Conservation (phyloP, 2,113 vertebrate species). For the Oncorhynchus kisutch region DNA sequence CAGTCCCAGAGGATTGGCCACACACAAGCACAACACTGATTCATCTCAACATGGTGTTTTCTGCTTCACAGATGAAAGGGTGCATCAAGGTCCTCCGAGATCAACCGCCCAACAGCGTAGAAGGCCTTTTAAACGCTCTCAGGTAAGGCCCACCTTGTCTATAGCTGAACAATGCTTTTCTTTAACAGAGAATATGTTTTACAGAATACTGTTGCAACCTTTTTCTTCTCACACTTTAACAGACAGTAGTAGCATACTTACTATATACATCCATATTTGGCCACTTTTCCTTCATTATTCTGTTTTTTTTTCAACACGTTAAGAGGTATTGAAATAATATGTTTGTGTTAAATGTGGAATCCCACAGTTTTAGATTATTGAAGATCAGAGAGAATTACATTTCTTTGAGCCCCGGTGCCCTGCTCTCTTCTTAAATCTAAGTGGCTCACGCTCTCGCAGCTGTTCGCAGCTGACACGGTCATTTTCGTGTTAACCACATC, state of each 20-base stretch:
- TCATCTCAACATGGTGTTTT: neutral
- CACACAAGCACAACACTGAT: neutral
- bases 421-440: slow-evolving; percentile 5
- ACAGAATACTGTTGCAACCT: neutral
- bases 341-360: slow-evolving; percentile 22
- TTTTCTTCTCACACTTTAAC: neutral
- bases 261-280: no score
- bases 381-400: slow-evolving; percentile 35
- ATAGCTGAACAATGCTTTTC: neutral
- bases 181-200: neutral
- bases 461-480: slow-evolving; percentile 22
- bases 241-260: neutral
- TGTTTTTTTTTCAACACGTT: no score
- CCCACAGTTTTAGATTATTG: neutral
- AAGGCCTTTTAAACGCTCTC: slow-evolving; percentile 92
- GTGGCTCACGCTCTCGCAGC: slow-evolving; percentile 13
- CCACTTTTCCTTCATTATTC: no score
- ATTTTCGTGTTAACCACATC: slow-evolving; percentile 25
- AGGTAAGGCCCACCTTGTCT: slow-evolving; percentile 64
- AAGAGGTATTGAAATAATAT: neutral
- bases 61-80: slow-evolving; percentile 90
- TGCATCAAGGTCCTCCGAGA: slow-evolving; percentile 99
- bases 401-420: slow-evolving; percentile 11
- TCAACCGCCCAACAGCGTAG: slow-evolving; percentile 94
- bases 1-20: no score